phyloP scores from a whole-genome alignment of 2,113 vertebrate genomes.

The Corydoras maculifer region DNA sequence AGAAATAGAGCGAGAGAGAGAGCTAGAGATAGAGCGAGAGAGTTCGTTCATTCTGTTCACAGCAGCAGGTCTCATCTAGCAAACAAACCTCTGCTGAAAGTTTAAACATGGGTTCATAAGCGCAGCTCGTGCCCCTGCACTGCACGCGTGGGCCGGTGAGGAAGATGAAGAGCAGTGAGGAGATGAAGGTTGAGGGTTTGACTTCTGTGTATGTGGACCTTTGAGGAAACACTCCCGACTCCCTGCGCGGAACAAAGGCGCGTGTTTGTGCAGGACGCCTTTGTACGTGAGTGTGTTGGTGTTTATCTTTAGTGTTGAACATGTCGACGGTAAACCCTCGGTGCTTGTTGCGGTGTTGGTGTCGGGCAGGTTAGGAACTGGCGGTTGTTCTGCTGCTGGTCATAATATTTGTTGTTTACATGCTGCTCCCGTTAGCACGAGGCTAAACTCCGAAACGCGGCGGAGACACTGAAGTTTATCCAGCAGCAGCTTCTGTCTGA shows the following conservation, averaged over 20 bases:
- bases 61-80: not conserved
- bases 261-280: slow-evolving; percentile 36
- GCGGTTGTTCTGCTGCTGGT: no score
- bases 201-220: not conserved
- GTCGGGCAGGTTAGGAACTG: no score
- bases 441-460: no score
- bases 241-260: slow-evolving; percentile 53
- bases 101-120: slow-evolving; percentile 11
- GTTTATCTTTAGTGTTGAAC: not conserved
- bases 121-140: not conserved
- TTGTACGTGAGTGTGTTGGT: slow-evolving; percentile 31
- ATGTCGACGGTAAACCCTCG: no score
- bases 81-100: slow-evolving; percentile 32
- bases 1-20: no score
- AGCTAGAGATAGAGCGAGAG: no score
- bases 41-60: no score
- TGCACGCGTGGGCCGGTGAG: not conserved
- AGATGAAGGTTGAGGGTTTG: slow-evolving; percentile 10
- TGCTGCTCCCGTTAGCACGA: no score
- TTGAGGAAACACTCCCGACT: slow-evolving; percentile 29
- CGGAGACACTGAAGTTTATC: no score
- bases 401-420: no score
- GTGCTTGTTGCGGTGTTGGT: no score
- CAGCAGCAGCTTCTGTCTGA: no score
- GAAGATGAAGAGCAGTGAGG: not conserved